phyloP scores from a whole-genome alignment of 2,797 vertebrate genomes.

The Myioborus miniatus region DNA sequence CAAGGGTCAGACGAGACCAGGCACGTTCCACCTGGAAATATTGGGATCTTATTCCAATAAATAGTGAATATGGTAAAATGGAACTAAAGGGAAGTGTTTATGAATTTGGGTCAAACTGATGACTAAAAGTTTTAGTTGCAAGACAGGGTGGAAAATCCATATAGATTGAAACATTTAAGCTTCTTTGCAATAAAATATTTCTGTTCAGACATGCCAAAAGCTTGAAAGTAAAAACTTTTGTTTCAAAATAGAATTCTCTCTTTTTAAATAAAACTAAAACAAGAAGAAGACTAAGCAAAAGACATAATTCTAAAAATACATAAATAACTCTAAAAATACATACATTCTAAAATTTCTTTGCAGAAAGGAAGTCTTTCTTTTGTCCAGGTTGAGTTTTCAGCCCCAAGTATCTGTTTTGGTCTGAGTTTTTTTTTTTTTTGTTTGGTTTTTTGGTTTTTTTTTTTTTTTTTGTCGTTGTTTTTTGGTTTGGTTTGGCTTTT shows the following conservation, averaged over 20 bases:
- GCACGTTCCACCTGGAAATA: too few species aligned
- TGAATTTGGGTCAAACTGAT: not conserved
- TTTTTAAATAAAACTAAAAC: not conserved
- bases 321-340: not conserved
- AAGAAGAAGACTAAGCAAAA: not conserved
- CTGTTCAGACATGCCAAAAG: not conserved
- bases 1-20: too few species aligned
- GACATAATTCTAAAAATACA: not conserved
- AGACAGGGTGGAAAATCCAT: not conserved
- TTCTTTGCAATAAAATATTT: not conserved
- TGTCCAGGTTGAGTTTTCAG: not conserved
- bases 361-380: not conserved
- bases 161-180: not conserved
- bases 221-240: not conserved
- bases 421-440: not conserved
- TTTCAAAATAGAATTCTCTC: not conserved
- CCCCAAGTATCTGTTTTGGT: not conserved
- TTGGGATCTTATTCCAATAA: too few species aligned
- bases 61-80: not conserved
- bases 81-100: not conserved
- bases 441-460: not conserved
- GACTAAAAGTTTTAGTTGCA: not conserved
- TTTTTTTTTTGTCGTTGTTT: too few species aligned
- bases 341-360: not conserved
- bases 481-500: too few species aligned